Evolutionary conservation across 1,140 invertebrate species (phyloP).

Genomic region (Brachionus rotundiformis): DNA sequence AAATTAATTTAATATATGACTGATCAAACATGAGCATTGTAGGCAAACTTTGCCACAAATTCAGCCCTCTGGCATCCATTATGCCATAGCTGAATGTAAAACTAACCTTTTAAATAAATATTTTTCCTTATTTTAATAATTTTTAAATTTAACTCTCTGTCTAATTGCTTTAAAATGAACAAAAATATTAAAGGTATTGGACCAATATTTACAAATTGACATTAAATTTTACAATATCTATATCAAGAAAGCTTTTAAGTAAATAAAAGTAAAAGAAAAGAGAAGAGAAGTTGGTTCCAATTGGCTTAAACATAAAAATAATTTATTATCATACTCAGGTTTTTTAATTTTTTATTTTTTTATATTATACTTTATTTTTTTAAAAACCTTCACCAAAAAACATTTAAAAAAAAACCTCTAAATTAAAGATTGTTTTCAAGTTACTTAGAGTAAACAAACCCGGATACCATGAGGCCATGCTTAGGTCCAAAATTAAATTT

Average conservation of each 20-base stretch:
- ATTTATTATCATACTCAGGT: neutral
- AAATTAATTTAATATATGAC: constrained; percentile 8
- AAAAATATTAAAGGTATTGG: neutral
- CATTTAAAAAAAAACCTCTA: neutral
- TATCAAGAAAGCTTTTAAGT: neutral
- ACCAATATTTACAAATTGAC: constrained; percentile 13
- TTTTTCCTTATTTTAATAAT: neutral
- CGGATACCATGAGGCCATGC: neutral
- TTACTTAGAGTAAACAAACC: neutral
- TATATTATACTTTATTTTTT: too few species aligned
- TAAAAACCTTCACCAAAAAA: neutral
- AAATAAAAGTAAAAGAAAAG: neutral
- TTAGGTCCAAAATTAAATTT: too few species aligned
- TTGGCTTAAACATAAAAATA: neutral
- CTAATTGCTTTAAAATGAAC: neutral
- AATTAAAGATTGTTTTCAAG: neutral
- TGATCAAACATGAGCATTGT: neutral
- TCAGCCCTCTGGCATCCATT: neutral
- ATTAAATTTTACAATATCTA: neutral
- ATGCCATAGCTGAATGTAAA: neutral
- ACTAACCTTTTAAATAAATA: too few species aligned
- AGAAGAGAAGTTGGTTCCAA: neutral
- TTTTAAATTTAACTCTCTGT: neutral
- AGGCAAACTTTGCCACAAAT: neutral
- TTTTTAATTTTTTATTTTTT: neutral